Evolutionary conservation across 2,888 invertebrate genomes (phyloP).

Genomic region (Mamestra brassicae): DNA sequence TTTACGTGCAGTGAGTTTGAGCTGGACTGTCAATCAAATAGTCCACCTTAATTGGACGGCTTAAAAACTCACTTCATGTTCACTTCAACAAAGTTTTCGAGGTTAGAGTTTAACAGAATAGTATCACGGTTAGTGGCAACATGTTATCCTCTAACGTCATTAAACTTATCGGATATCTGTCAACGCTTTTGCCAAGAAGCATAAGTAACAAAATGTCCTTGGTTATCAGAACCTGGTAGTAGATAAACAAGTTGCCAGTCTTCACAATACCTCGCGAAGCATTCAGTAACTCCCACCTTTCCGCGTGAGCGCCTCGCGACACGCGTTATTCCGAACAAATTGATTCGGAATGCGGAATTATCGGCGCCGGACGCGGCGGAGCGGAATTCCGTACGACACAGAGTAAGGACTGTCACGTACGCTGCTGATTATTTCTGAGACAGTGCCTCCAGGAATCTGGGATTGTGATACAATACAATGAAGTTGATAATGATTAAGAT

Average conservation of each 20-base stretch:
- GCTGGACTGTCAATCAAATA: too few relatives aligned
- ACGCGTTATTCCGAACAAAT: conserved; percentile 60
- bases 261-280: conserved; percentile 15
- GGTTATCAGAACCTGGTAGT: not conserved
- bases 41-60: too few relatives aligned
- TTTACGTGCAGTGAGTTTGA: too few relatives aligned
- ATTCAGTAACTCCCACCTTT: conserved; percentile 4
- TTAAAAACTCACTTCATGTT: too few relatives aligned
- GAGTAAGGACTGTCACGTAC: conserved; percentile 52
- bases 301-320: conserved; percentile 29
- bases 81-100: too few relatives aligned
- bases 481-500: conserved; percentile 16
- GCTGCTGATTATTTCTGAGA: conserved; percentile 49
- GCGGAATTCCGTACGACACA: conserved; percentile 60
- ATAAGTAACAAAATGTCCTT: not conserved
- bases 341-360: conserved; percentile 59
- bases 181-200: not conserved
- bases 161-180: too few relatives aligned
- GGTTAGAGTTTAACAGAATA: too few relatives aligned
- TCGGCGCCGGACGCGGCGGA: conserved; percentile 45
- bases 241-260: conserved; percentile 9
- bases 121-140: too few relatives aligned
- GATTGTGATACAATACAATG: conserved; percentile 8
- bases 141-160: too few relatives aligned
- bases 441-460: conserved; percentile 9